Evolutionary conservation across 2,888 invertebrate species (phyloP).

Genomic region (Chloromyia formosa): DNA sequence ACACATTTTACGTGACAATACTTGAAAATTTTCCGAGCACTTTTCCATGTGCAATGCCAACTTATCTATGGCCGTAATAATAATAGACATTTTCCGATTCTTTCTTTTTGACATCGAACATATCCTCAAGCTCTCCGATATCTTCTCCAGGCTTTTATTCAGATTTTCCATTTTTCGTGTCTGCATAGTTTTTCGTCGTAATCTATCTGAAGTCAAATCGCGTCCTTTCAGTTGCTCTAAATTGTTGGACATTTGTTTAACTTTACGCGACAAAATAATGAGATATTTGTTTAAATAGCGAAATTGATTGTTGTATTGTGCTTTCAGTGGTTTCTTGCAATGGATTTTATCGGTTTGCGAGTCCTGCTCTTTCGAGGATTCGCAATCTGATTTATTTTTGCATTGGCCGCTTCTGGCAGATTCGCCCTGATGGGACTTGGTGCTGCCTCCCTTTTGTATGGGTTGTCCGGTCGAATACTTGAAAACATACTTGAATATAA

Average conservation of each 20-base stretch:
- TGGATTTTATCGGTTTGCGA: slow-evolving; percentile 3
- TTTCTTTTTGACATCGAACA: slow-evolving; percentile 53
- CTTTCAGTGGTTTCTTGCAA: slow-evolving; percentile 41
- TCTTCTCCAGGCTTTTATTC: slow-evolving; percentile 55
- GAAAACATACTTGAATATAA: slow-evolving; percentile 51
- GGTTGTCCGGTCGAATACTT: slow-evolving; percentile 17
- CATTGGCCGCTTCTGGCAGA: slow-evolving; percentile 16
- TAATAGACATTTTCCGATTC: slow-evolving; percentile 52
- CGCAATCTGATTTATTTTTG: slow-evolving; percentile 11
- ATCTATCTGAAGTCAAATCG: slow-evolving; percentile 3
- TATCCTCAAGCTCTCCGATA: slow-evolving; percentile 54
- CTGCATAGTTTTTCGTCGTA: slow-evolving; percentile 31
- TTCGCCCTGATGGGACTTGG: background rate
- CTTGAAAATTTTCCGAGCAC: slow-evolving; percentile 55
- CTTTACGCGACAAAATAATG: slow-evolving; percentile 55
- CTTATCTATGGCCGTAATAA: slow-evolving; percentile 54
- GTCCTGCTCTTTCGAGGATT: slow-evolving; percentile 12
- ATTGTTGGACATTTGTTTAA: slow-evolving; percentile 55
- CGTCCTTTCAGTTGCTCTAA: slow-evolving; percentile 51
- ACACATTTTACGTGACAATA: slow-evolving; percentile 50
- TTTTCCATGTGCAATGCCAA: slow-evolving; percentile 55
- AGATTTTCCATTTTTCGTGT: slow-evolving; percentile 51
- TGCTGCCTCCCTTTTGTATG: slow-evolving; percentile 6
- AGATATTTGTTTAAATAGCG: slow-evolving; percentile 56
- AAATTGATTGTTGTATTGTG: slow-evolving; percentile 52